Percentiles rank a stretch among this genome's conserved stretches.
Evolutionary conservation across 2,113 vertebrate species (phyloP).

Genomic region (Tapirus terrestris): DNA sequence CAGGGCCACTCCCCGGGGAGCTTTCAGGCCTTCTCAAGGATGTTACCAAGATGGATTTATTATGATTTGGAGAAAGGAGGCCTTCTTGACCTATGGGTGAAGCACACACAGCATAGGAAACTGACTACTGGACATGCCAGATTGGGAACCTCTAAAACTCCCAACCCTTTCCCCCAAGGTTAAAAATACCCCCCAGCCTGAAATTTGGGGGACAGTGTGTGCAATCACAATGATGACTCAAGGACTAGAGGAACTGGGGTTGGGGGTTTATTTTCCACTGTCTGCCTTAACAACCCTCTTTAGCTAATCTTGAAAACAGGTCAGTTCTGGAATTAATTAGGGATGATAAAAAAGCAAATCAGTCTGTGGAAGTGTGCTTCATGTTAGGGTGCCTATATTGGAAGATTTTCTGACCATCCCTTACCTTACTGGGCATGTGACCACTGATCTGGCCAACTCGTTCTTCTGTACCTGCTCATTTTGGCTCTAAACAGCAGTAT

Average conservation of each 20-base stretch:
- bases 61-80: background rate
- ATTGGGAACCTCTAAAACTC: background rate
- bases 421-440: background rate
- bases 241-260: background rate
- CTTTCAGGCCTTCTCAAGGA: background rate
- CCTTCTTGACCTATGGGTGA: background rate
- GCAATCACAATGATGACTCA: background rate
- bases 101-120: background rate
- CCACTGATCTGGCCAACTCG: background rate
- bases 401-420: background rate
- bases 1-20: background rate
- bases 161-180: background rate
- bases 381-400: background rate
- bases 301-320: background rate
- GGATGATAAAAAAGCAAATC: background rate
- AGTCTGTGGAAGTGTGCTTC: background rate
- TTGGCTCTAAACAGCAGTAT: background rate
- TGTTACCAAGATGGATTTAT: background rate
- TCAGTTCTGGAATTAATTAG: conserved; percentile 31
- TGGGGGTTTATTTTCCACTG: background rate
- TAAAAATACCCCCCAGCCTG: background rate
- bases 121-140: background rate
- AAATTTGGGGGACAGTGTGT: background rate
- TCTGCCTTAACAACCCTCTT: background rate
- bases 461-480: background rate